These are phyloP conservation scores for Notarius lentiginosus DNA, from an alignment of 2,113 vertebrate genomes.

Conservation along the genomic window DNA sequence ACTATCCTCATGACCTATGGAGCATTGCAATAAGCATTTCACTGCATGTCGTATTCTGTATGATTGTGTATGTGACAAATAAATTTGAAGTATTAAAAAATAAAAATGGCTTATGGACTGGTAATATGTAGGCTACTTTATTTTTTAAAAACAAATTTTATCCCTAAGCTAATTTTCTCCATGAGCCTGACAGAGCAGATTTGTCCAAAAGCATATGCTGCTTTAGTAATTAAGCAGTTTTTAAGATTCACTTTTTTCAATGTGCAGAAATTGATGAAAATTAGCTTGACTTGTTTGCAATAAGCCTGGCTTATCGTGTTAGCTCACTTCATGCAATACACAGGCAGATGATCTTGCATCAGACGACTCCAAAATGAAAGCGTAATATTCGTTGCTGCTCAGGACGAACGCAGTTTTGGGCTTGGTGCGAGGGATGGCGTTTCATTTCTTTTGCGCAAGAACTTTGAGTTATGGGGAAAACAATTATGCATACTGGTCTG, in stretches of 20 bases:
- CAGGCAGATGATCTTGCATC: not conserved
- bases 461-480: not conserved
- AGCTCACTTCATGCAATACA: not conserved
- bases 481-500: not conserved
- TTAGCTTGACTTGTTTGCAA: not conserved
- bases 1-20: too few species aligned
- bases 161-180: not conserved
- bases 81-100: too few species aligned
- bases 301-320: not conserved
- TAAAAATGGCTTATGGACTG: not conserved
- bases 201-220: not conserved
- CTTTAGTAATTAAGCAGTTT: not conserved
- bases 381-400: not conserved
- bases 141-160: not conserved
- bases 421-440: not conserved
- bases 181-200: not conserved
- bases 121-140: not conserved
- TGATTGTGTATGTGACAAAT: too few species aligned
- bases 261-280: not conserved
- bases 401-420: not conserved
- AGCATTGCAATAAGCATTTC: too few species aligned
- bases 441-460: not conserved
- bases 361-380: not conserved
- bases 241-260: too few species aligned
- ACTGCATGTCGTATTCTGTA: too few species aligned